Percentiles rank a stretch among this genome's conserved stretches.
Evolutionary conservation across 2,888 invertebrate species (phyloP).

Genomic region (Drosophila infuscata): DNA sequence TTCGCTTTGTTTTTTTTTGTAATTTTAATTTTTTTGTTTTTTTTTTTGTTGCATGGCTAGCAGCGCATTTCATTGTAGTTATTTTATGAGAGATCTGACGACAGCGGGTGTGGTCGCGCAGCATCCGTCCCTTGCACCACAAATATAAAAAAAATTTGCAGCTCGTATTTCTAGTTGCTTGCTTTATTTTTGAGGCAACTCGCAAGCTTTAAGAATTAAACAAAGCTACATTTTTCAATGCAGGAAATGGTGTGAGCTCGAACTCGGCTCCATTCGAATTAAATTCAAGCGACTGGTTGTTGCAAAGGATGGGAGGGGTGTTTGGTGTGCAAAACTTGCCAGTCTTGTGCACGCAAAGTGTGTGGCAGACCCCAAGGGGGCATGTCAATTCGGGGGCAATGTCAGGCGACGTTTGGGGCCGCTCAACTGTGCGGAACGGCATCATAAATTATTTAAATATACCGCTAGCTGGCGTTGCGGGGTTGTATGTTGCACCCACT

Average conservation of each 20-base stretch:
- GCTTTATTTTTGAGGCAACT: slow-evolving; percentile 12
- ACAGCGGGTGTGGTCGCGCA: slow-evolving; percentile 37
- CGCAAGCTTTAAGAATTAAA: slow-evolving; percentile 35
- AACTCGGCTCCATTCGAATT: slow-evolving; percentile 3
- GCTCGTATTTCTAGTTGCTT: slow-evolving; percentile 41
- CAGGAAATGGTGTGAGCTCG: slow-evolving; percentile 8
- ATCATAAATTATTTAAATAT: slow-evolving; percentile 79
- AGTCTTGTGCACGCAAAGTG: slow-evolving; percentile 63
- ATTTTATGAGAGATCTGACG: slow-evolving; percentile 33
- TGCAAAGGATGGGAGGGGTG: too few species aligned
- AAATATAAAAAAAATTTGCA: slow-evolving; percentile 45
- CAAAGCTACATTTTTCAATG: slow-evolving; percentile 15
- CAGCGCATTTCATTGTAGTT: slow-evolving; percentile 55
- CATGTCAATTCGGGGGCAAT: slow-evolving; percentile 34
- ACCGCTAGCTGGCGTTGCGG: slow-evolving; percentile 37
- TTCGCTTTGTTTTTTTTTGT: not conserved
- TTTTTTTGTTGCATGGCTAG: slow-evolving; percentile 5
- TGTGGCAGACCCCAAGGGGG: slow-evolving; percentile 20
- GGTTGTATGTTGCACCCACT: slow-evolving; percentile 32
- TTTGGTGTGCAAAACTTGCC: slow-evolving; percentile 38
- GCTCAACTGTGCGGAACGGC: slow-evolving; percentile 67
- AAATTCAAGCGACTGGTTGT: slow-evolving; percentile 9
- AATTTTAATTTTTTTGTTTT: slow-evolving; percentile 3
- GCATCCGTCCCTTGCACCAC: slow-evolving; percentile 10
- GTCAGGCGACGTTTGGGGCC: slow-evolving; percentile 26